Evolutionary conservation across 2,797 vertebrate genomes (phyloP).

Genomic region (Yasuhikotakia modesta): DNA sequence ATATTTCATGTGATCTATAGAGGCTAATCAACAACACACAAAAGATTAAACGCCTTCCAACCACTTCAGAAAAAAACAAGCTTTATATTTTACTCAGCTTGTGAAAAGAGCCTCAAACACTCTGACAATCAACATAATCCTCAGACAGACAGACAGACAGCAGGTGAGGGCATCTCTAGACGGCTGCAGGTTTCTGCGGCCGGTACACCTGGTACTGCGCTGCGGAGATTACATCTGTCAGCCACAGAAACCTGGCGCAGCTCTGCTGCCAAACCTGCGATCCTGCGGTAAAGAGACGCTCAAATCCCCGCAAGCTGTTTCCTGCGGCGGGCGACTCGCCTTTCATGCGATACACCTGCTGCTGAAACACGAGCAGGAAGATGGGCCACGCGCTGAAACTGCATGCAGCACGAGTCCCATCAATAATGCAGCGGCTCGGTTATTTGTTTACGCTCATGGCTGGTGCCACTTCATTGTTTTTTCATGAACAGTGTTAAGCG

Average conservation of each 20-base stretch:
- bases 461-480: conserved; percentile 71
- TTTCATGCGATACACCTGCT: conserved; percentile 7
- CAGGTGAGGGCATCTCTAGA: conserved; percentile 9
- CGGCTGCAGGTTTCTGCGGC: conserved; percentile 7
- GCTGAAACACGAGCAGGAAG: conserved; percentile 10
- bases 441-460: conserved; percentile 72
- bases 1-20: too few species aligned
- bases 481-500: conserved; percentile 73
- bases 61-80: too few species aligned
- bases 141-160: neutral
- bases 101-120: neutral
- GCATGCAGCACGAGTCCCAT: conserved; percentile 55
- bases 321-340: neutral
- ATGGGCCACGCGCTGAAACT: conserved; percentile 37
- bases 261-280: conserved; percentile 8
- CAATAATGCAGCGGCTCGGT: conserved; percentile 69
- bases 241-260: conserved; percentile 39
- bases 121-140: too few species aligned
- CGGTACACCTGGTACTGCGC: conserved; percentile 23
- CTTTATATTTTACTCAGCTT: neutral
- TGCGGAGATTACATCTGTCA: conserved; percentile 54
- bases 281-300: conserved; percentile 26
- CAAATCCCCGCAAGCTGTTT: conserved; percentile 48
- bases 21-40: too few species aligned
- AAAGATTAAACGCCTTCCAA: too few species aligned